These are phyloP conservation scores for Caenorhabditis parvicauda DNA, from an alignment of 2,888 invertebrate genomes.

Conservation along the genomic window DNA sequence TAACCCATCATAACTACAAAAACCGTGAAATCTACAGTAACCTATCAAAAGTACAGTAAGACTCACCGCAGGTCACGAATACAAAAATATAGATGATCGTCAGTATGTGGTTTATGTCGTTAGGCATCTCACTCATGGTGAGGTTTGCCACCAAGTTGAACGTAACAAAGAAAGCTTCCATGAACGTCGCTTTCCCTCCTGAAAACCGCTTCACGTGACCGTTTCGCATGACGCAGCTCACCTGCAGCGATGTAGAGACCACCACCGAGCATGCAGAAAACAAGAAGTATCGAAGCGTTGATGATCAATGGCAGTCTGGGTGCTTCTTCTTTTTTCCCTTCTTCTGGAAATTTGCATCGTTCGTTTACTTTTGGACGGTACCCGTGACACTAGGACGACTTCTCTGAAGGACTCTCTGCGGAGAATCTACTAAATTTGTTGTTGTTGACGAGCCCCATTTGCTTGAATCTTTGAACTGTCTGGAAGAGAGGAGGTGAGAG, in stretches of 20 bases:
- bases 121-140: conserved; percentile 62
- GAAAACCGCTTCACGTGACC: conserved; percentile 4
- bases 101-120: conserved; percentile 50
- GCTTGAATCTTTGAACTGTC: no score
- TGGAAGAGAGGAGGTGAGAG: conserved; percentile 9
- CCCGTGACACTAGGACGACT: no score
- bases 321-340: no score
- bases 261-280: conserved; percentile 61
- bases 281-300: conserved; percentile 59
- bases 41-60: no score
- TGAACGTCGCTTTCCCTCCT: conserved; percentile 55
- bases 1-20: neutral
- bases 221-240: neutral
- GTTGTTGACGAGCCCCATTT: no score
- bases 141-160: conserved; percentile 62
- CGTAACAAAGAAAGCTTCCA: conserved; percentile 61
- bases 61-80: conserved; percentile 60
- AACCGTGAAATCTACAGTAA: neutral
- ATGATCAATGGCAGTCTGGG: conserved; percentile 60
- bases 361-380: no score
- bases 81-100: conserved; percentile 61
- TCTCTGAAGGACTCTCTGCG: conserved; percentile 16
- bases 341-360: no score
- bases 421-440: no score
- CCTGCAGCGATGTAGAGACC: conserved; percentile 57